These are phyloP conservation scores for Arremon aurantiirostris DNA, from an alignment of 2,797 vertebrate species.

Conservation along the genomic window DNA sequence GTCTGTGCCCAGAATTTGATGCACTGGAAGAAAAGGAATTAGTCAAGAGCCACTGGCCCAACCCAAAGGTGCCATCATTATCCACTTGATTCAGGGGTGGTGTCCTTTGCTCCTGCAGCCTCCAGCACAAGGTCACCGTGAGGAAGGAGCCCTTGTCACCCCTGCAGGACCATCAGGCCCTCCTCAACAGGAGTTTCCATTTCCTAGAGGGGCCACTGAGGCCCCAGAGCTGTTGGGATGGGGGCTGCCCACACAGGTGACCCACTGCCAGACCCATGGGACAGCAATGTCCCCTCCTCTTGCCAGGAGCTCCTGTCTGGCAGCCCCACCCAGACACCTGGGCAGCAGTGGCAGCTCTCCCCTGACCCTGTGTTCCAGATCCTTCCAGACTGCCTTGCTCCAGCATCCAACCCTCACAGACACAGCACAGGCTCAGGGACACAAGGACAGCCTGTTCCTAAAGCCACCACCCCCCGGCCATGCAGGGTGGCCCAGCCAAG, in stretches of 20 bases:
- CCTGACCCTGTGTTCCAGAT: not conserved
- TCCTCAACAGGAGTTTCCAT: not conserved
- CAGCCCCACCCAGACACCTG: not conserved
- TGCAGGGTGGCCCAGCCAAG: not conserved
- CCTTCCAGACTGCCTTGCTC: not conserved
- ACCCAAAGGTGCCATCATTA: not conserved
- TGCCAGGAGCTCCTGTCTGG: not conserved
- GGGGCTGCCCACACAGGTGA: not conserved
- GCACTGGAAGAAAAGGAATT: slow-evolving; percentile 79
- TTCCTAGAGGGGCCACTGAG: not conserved
- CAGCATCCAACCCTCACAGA: not conserved
- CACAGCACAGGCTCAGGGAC: not conserved
- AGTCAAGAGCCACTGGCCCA: not conserved
- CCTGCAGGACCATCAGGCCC: not conserved
- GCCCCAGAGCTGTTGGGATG: not conserved
- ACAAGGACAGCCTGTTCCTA: not conserved
- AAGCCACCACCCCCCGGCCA: not conserved
- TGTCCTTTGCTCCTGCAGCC: not conserved
- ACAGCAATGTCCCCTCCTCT: not conserved
- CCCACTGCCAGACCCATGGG: not conserved
- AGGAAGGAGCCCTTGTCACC: not conserved
- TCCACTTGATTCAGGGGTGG: not conserved
- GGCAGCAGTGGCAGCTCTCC: not conserved
- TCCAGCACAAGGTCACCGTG: not conserved
- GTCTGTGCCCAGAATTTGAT: slow-evolving; percentile 90